phyloP scores from a whole-genome alignment of 1,140 invertebrate genomes.

The Anastrepha obliqua region DNA sequence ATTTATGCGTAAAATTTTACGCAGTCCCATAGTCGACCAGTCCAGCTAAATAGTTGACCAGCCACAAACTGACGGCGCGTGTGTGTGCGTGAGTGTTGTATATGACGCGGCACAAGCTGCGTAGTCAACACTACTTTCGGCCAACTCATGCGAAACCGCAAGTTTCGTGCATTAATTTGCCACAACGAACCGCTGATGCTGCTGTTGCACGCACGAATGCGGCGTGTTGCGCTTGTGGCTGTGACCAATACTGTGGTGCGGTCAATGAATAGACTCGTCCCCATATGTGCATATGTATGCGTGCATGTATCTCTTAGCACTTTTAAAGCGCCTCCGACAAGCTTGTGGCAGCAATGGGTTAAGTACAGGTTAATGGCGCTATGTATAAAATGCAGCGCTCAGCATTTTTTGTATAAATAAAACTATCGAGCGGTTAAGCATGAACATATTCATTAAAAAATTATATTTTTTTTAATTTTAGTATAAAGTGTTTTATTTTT shows the following conservation, averaged over 20 bases:
- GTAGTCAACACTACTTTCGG: neutral
- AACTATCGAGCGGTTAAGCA: neutral
- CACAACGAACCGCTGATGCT: neutral
- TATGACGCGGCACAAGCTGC: neutral
- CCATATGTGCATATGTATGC: neutral
- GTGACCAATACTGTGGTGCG: neutral
- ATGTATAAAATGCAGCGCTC: neutral
- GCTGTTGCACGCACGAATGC: constrained; percentile 18
- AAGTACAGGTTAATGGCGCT: constrained; percentile 9
- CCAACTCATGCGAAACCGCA: neutral
- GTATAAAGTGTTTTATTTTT: neutral
- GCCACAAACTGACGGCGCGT: neutral
- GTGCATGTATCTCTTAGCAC: neutral
- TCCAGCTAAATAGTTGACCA: neutral
- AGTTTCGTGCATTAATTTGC: constrained; percentile 12
- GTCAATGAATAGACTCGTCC: neutral
- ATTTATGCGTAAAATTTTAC: constrained; percentile 38
- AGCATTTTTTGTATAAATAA: neutral
- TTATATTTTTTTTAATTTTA: neutral
- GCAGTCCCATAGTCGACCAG: neutral
- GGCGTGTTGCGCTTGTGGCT: constrained; percentile 3
- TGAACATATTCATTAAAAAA: too few species aligned
- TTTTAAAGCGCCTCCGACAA: neutral
- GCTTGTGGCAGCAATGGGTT: neutral
- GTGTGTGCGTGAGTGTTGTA: neutral